phyloP scores from a whole-genome alignment of 2,888 invertebrate species.

The Willowsia nigromaculata region DNA sequence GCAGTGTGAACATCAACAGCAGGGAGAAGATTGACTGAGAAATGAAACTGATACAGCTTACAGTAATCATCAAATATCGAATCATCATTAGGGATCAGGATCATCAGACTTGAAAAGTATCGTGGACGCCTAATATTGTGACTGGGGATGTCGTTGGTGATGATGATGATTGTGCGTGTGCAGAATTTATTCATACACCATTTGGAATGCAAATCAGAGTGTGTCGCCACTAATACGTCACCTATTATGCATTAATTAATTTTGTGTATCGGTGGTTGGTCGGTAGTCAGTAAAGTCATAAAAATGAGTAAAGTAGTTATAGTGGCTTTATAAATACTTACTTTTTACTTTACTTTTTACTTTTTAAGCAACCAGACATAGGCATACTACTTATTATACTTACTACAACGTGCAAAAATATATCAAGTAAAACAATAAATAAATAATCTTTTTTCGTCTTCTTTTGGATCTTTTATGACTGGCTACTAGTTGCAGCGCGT shows the following conservation, averaged over 20 bases:
- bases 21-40: slow-evolving; percentile 12
- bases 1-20: background rate
- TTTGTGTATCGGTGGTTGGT: slow-evolving; percentile 32
- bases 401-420: slow-evolving; percentile 9
- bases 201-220: slow-evolving; percentile 59
- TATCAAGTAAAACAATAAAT: slow-evolving; percentile 45
- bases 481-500: slow-evolving; percentile 7
- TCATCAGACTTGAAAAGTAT: background rate
- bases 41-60: slow-evolving; percentile 8
- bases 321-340: slow-evolving; percentile 24
- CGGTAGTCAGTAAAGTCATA: slow-evolving; percentile 26
- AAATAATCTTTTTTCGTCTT: slow-evolving; percentile 44
- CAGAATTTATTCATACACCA: slow-evolving; percentile 63
- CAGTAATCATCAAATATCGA: slow-evolving; percentile 7
- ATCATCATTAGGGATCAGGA: slow-evolving; percentile 20
- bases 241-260: slow-evolving; percentile 61
- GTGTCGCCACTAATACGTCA: slow-evolving; percentile 67
- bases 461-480: slow-evolving; percentile 38
- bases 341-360: slow-evolving; percentile 9
- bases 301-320: slow-evolving; percentile 12
- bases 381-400: background rate
- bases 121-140: slow-evolving; percentile 19
- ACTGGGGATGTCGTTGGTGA: background rate
- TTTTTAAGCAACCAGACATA: slow-evolving; percentile 13
- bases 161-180: slow-evolving; percentile 63